These are phyloP conservation scores for Erinaceus europaeus DNA, from an alignment of 2,113 vertebrate species.

Conservation along the genomic window DNA sequence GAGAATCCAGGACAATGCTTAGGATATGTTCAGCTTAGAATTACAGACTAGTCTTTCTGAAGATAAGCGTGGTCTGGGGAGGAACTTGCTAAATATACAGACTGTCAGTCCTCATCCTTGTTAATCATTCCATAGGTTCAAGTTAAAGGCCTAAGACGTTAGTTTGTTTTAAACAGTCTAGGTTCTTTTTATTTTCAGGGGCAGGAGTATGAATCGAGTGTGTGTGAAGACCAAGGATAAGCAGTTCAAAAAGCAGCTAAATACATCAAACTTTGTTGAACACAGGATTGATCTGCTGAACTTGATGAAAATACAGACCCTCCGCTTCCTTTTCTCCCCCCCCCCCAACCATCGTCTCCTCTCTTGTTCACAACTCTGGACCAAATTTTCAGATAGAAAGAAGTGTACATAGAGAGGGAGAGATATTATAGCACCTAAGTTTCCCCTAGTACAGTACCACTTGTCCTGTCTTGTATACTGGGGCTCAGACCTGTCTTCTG, in stretches of 20 bases:
- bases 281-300: not conserved
- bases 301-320: no score
- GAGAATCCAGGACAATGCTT: not conserved
- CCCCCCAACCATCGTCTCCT: no score
- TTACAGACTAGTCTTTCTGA: not conserved
- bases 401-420: no score
- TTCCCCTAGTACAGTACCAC: no score
- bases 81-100: not conserved
- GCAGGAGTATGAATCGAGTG: no score
- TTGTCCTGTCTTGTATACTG: no score
- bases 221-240: not conserved
- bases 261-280: not conserved
- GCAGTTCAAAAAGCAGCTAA: not conserved
- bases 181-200: not conserved
- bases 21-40: not conserved
- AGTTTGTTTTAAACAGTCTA: not conserved
- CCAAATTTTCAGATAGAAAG: no score
- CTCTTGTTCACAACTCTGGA: no score
- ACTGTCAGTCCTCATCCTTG: not conserved
- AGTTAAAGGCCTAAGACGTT: not conserved
- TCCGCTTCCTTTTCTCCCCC: no score
- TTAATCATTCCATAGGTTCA: not conserved
- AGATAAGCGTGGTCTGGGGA: not conserved
- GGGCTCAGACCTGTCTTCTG: no score
- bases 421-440: no score